Conservation (phyloP, 1,140 invertebrate species). For the Orius insidiosus region DNA sequence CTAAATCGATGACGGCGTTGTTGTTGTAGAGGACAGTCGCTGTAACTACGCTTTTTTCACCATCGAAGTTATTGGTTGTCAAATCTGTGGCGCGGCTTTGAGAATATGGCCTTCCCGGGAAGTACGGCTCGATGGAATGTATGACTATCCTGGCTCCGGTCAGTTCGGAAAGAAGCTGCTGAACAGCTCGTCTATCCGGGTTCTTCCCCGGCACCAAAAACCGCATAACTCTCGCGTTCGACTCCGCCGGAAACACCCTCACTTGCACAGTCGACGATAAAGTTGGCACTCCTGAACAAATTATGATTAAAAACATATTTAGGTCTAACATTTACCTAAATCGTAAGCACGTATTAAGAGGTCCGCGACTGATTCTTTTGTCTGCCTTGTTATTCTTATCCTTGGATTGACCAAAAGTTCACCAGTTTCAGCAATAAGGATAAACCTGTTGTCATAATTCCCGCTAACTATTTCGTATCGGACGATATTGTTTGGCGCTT, state of each 20-base stretch:
- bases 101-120: slow-evolving; percentile 22
- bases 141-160: slow-evolving; percentile 60
- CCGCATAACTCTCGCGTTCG: slow-evolving; percentile 47
- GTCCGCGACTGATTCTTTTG: slow-evolving; percentile 23
- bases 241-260: slow-evolving; percentile 46
- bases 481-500: slow-evolving; percentile 69
- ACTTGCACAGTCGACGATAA: slow-evolving; percentile 43
- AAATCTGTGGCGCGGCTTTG: slow-evolving; percentile 28
- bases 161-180: slow-evolving; percentile 51
- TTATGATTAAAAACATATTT: background rate
- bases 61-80: slow-evolving; percentile 23
- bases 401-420: slow-evolving; percentile 20
- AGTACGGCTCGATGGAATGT: slow-evolving; percentile 49
- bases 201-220: slow-evolving; percentile 54
- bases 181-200: slow-evolving; percentile 47
- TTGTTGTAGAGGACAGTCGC: slow-evolving; percentile 52
- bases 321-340: slow-evolving; percentile 31
- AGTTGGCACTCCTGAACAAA: slow-evolving; percentile 40
- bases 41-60: slow-evolving; percentile 52
- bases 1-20: slow-evolving; percentile 45
- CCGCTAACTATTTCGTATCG: slow-evolving; percentile 67
- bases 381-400: slow-evolving; percentile 7
- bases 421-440: slow-evolving; percentile 49
- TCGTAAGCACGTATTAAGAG: slow-evolving; percentile 59
- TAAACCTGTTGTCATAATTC: slow-evolving; percentile 62